phyloP scores from a whole-genome alignment of 1,140 invertebrate genomes.

The Ericerus pela region DNA sequence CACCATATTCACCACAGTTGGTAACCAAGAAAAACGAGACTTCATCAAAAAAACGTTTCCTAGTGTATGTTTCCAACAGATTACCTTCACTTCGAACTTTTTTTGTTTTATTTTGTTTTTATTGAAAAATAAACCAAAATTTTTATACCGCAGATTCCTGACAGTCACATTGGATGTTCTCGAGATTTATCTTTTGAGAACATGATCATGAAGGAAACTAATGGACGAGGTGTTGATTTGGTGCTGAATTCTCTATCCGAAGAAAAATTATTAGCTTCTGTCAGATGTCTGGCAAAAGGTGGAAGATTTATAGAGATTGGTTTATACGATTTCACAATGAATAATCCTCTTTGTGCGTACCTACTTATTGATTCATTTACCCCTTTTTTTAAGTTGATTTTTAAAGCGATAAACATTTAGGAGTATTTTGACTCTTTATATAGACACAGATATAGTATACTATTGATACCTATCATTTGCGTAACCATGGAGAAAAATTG shows the following conservation, averaged over 20 bases:
- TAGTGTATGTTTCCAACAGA: constrained; percentile 24
- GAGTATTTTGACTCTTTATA: background rate
- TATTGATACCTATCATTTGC: background rate
- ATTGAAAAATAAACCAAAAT: background rate
- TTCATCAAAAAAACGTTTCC: constrained; percentile 12
- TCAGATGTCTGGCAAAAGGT: constrained; percentile 44
- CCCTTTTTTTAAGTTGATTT: no score
- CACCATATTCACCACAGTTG: constrained; percentile 8
- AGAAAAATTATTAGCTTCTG: constrained; percentile 48
- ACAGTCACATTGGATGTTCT: constrained; percentile 56
- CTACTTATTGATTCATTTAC: no score
- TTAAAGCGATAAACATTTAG: background rate
- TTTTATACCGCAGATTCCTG: constrained; percentile 33
- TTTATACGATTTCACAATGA: constrained; percentile 51
- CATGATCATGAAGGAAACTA: constrained; percentile 42
- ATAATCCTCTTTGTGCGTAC: constrained; percentile 39
- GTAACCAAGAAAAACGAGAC: constrained; percentile 2
- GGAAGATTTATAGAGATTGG: constrained; percentile 57
- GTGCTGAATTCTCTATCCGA: constrained; percentile 63
- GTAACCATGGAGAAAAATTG: no score
- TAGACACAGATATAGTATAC: background rate
- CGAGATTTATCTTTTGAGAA: constrained; percentile 53
- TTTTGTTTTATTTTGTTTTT: no score
- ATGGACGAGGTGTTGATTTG: constrained; percentile 53
- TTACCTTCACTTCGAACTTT: no score